Base-by-base conservation (phyloP, 2,113 vertebrate genomes). In the Heterocephalus glaber region DNA sequence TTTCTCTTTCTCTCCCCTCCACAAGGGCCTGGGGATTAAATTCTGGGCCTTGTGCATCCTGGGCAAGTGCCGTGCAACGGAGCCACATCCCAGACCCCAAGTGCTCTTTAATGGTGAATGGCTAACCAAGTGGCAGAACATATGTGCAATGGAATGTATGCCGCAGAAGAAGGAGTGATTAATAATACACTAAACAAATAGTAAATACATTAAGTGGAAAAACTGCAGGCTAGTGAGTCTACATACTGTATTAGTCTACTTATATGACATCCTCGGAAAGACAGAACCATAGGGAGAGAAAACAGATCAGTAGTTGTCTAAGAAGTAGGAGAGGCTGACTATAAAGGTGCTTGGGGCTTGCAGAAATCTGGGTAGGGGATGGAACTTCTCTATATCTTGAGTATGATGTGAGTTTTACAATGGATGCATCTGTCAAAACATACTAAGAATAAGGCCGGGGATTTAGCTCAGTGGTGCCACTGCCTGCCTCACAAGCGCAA, bases 151-250 rank as follows among this genome's bases (percentile, higher is more conserved):
- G 35, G 20, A 91, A 82, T 52, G 30, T 30, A 16, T 35, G 72
- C 54, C 56, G 28, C 11, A 49, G 16, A 86, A 74, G 86, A 86
- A 92, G 47, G 91, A 89, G 63, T 38, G 49, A 72, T 68, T 26
- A 85, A 7, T 20, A 90, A 9, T 11, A 65, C 16, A 72, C 66
- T 33, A 86, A 95, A 80, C 80, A 33, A 65, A 91, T 81, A n/a
- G 87, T 38, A 94, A 58, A 35, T 38, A 41, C 44, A 56, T 87
- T 77, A 79, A 89, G 41, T 87, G 33, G 60, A 76, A 91, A 91
- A 44, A 76, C 65, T 41, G 12, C 74, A n/a, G 33, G 66, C 22
- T 84, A 41, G 41, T 70, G 89, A 76, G 14, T 54, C 80, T 70
- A 10, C 2, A 38, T 70, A 86, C 19, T 54, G 5, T 60, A 38